These are phyloP conservation scores for Tenebrio molitor DNA, from an alignment of 1,140 invertebrate species.

Conservation along the genomic window DNA sequence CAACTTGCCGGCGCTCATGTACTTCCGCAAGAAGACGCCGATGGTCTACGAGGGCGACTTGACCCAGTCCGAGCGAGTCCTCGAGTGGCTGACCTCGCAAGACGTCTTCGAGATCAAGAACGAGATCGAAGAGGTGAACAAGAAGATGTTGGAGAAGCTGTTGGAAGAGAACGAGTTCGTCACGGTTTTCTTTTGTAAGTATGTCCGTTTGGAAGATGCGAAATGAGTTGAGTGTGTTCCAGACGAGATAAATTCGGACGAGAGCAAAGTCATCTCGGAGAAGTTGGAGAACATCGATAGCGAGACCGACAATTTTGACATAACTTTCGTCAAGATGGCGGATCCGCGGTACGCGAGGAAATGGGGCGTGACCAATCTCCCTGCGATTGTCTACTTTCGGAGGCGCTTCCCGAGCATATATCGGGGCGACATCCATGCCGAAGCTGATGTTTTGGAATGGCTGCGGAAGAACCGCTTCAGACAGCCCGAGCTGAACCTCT, in stretches of 20 bases:
- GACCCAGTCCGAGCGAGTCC: conserved; percentile 86
- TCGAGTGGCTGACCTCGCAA: conserved; percentile 92
- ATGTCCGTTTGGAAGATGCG: not conserved
- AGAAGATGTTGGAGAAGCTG: conserved; percentile 94
- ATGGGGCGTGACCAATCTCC: conserved; percentile 94
- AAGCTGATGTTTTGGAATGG: conserved; percentile 94
- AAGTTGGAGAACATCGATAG: conserved; percentile 93
- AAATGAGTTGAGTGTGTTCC: conserved; percentile 49
- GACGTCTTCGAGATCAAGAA: conserved; percentile 97
- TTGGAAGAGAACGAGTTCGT: conserved; percentile 95
- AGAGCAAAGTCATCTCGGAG: conserved; percentile 84
- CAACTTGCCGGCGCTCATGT: conserved; percentile 88
- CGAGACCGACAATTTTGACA: conserved; percentile 94
- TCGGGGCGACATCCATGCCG: conserved; percentile 86
- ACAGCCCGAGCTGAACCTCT: conserved; percentile 93
- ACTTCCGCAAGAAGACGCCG: conserved; percentile 90
- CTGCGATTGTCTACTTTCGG: conserved; percentile 94
- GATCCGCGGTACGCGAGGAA: conserved; percentile 92
- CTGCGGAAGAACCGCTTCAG: conserved; percentile 92
- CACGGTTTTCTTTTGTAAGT: conserved; percentile 96
- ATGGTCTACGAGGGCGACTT: conserved; percentile 93
- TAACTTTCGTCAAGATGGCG: conserved; percentile 95
- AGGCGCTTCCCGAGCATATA: conserved; percentile 95
- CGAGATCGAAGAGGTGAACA: conserved; percentile 96
- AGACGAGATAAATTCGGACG: conserved; percentile 85